Base-by-base conservation (phyloP, 2,113 vertebrate species). In the Lamprotornis superbus region DNA sequence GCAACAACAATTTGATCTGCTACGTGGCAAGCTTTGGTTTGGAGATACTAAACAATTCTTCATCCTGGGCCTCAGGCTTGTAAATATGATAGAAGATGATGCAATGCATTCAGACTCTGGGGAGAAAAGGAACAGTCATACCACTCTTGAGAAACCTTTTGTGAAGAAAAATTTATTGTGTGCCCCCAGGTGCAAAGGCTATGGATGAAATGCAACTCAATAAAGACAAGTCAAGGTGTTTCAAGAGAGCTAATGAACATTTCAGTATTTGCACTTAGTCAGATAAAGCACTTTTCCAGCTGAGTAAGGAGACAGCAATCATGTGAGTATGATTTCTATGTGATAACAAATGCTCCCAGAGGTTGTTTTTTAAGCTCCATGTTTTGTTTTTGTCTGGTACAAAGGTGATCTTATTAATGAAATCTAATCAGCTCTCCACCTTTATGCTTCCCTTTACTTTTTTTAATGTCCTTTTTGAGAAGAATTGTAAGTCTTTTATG, bases 1-100 rank as follows among this genome's bases (percentile, higher is more conserved):
- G 95, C 85, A 96, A 96, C 94, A 96, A 93, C 90, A 93, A 94
- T 96, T 95, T 92, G 88, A 97, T 96, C 85, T 94, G 96, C 93
- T 93, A 90, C 65, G 65, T 93, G 93, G 83, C 92, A 93, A 81
- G 92, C 79, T 96, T 93, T 95, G 86, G 88, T 95, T 92, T 87
- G 93, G 90, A 95, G 93, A 90, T 31, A 90, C 92, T 87, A 89
- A 96, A 95, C 94, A 89, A 96, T 93, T 93, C 93, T 84, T 94
- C 93, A 96, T 96, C 85, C 90, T 8, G 11, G 85, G 90, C 93
- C 92, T 28, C 31, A 14, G 96, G 93, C 94, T 86, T 87, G 73
- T 83, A 88, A 92, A 91, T 75, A 71, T 78, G 90, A 90, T 9
- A 75, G 92, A 92, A 94, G 93, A 93, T 95, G 95, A 96, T 90